Conservation (phyloP, 1,140 invertebrate species). For the Lerema accius region DNA sequence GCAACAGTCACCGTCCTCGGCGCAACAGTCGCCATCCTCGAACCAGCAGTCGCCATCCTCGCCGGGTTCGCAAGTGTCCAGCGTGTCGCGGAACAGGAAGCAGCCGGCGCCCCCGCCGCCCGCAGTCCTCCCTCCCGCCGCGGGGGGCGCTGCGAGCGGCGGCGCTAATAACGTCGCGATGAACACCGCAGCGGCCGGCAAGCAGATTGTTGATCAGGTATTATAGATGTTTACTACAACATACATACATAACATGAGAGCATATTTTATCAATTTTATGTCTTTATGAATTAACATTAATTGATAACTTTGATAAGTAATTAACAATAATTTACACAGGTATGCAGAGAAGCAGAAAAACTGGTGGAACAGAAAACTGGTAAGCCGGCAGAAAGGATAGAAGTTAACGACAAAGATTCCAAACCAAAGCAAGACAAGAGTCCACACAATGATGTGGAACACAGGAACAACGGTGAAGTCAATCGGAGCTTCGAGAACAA, state of each 20-base stretch:
- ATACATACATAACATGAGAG: neutral
- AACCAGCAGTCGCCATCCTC: constrained; percentile 24
- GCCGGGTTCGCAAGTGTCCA: constrained; percentile 5
- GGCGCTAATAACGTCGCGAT: constrained; percentile 64
- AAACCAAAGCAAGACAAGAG: constrained; percentile 50
- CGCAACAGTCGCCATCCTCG: constrained; percentile 41
- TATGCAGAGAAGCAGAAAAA: constrained; percentile 77
- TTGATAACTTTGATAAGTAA: neutral
- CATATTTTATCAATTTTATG: too few relatives aligned
- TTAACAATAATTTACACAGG: constrained; percentile 40
- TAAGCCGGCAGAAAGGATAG: constrained; percentile 44
- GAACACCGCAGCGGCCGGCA: constrained; percentile 45
- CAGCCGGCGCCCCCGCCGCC: constrained; percentile 81
- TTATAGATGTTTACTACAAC: too few relatives aligned
- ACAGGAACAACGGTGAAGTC: constrained; percentile 30
- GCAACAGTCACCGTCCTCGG: constrained; percentile 2
- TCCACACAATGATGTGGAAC: constrained; percentile 24
- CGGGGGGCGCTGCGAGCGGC: constrained; percentile 31
- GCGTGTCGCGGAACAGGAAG: constrained; percentile 46
- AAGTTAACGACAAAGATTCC: constrained; percentile 45
- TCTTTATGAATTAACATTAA: too few relatives aligned
- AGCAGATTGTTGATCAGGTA: constrained; percentile 66
- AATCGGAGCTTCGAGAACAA: constrained; percentile 32
- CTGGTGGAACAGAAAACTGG: constrained; percentile 64
- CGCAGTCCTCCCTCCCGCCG: constrained; percentile 78